phyloP scores from a whole-genome alignment of 2,888 invertebrate species.

The Idaea aversata region DNA sequence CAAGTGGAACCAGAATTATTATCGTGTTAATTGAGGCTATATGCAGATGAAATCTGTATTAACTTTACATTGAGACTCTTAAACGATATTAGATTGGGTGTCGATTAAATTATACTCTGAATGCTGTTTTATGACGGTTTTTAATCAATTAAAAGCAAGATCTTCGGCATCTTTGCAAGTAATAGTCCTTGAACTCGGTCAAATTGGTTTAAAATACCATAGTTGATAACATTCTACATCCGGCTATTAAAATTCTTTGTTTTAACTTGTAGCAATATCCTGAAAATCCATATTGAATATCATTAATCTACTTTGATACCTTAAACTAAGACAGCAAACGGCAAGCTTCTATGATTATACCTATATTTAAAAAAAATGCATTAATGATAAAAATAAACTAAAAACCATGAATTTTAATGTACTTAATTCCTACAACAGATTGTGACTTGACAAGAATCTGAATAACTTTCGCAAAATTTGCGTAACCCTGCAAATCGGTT shows the following conservation, averaged over 20 bases:
- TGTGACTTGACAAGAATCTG: not conserved
- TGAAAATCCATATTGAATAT: not conserved
- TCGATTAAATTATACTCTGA: conserved; percentile 2
- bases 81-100: conserved; percentile 1
- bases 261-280: not conserved
- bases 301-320: not conserved
- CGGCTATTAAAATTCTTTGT: not conserved
- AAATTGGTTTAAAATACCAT: not conserved
- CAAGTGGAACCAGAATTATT: conserved; percentile 65
- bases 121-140: not conserved
- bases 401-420: too few relatives aligned
- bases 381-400: too few relatives aligned
- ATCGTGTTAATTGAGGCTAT: conserved; percentile 62
- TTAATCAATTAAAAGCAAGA: not conserved
- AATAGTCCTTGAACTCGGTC: not conserved
- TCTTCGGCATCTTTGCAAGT: not conserved
- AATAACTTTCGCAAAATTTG: not conserved
- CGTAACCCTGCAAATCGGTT: not conserved
- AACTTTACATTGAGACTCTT: conserved; percentile 8
- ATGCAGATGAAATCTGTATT: conserved; percentile 46
- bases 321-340: too few relatives aligned
- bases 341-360: too few relatives aligned
- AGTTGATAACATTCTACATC: not conserved
- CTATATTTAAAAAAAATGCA: too few relatives aligned
- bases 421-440: too few relatives aligned